Base-by-base conservation (phyloP, 2,797 vertebrate genomes). In the Pristis pectinata region DNA sequence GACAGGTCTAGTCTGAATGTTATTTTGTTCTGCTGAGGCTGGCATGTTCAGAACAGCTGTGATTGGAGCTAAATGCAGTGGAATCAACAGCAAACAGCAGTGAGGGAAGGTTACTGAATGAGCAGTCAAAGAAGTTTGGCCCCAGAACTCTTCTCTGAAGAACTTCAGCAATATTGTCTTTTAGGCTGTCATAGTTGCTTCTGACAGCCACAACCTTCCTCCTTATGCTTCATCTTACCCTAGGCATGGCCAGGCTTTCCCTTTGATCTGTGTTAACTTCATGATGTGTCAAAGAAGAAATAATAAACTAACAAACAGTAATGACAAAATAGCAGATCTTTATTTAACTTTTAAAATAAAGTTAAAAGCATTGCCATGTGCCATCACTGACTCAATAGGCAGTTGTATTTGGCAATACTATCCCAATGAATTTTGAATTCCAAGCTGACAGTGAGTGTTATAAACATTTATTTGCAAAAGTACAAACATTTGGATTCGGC, bases 281-380 rank as follows among this genome's bases (percentile, higher is more conserved):
- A 70, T 6, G 80, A 27, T 87, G 24, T 34, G 15, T 24, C 49
- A 82, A 44, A 44, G 41, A 87, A 17, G 87, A 34, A 41, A 44
- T 59, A n/a, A 6, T 89, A 59, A 89, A 89, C 30, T 89, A 85
- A 34, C 59, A 61, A 89, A 34, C n/a, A 5, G 34, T 37, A n/a
- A 91, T 61, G 34, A n/a, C 56, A 64, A 61, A 61, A 30, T 37
- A 89, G 34, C 56, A 64, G 85, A 59, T 89, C 30, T 56, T 59
- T 59, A 89, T 89, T 30, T 85, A 89, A 22, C 34, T 89, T 61
- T 89, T 61, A 89, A 61, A 89, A 89, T 53, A 89, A 64, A 91
- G 61, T 30, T 61, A n/a, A 37, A 30, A 19, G 56, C 59, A 91
- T 64, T 91, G 87, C 17, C 59, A 59, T 15, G 24, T 34, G 56